These are phyloP conservation scores for Pseudorectes ferrugineus DNA, from an alignment of 2,113 vertebrate genomes.

Conservation along the genomic window DNA sequence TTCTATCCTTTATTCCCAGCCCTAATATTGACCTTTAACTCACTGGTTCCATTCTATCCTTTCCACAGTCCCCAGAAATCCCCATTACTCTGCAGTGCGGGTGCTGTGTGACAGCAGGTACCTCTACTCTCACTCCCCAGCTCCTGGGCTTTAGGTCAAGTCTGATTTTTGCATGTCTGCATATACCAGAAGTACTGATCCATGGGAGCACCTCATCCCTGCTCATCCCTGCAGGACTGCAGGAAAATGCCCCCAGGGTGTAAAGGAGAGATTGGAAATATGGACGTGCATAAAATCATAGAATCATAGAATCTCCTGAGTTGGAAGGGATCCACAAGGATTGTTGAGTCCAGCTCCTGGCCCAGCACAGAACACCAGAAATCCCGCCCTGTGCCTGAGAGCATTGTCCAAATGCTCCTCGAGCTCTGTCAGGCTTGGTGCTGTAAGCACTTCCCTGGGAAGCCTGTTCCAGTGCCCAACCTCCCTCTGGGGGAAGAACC, in stretches of 20 bases:
- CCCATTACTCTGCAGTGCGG: not conserved
- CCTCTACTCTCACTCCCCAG: not conserved
- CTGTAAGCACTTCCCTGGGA: not conserved
- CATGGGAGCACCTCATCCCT: not conserved
- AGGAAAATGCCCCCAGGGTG: not conserved
- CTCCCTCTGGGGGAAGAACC: not conserved
- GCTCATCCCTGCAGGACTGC: not conserved
- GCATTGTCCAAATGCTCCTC: not conserved
- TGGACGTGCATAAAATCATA: fast-evolving
- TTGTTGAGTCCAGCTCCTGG: not conserved
- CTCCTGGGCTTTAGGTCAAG: not conserved
- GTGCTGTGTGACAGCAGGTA: not conserved
- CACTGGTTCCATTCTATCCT: fast-evolving
- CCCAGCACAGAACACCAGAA: not conserved
- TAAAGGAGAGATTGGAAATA: not conserved
- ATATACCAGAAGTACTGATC: not conserved
- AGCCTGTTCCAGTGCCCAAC: not conserved
- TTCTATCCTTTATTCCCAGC: not conserved
- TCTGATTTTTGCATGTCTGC: not conserved
- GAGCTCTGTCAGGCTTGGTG: not conserved
- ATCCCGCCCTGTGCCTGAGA: not conserved
- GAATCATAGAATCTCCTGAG: not conserved
- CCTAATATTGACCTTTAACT: slow-evolving; percentile 15
- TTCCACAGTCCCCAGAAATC: not conserved
- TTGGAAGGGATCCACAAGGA: not conserved